These are phyloP conservation scores for Calyptommatus sinebrachiatus DNA, from an alignment of 2,113 vertebrate genomes.

Conservation along the genomic window DNA sequence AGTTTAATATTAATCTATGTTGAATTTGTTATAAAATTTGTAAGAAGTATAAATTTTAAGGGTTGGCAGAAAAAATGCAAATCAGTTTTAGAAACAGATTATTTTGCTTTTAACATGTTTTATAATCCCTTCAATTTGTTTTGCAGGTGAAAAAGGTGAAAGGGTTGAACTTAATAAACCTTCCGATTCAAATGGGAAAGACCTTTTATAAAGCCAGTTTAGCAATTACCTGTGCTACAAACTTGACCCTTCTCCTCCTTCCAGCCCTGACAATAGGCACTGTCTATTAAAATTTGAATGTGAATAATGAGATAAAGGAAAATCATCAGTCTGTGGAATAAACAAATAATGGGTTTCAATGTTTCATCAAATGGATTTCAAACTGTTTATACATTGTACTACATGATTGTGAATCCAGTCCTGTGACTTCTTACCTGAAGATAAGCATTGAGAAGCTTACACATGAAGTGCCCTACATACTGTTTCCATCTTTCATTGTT, in stretches of 20 bases:
- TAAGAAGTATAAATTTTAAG: background rate
- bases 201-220: conserved; percentile 65
- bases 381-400: conserved; percentile 68
- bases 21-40: background rate
- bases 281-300: conserved; percentile 69
- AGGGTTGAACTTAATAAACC: conserved; percentile 92
- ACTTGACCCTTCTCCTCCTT: background rate
- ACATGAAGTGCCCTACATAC: conserved; percentile 74
- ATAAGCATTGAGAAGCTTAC: conserved; percentile 66
- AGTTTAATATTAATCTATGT: background rate
- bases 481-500: conserved; percentile 72
- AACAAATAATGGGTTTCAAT: conserved; percentile 57
- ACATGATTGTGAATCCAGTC: conserved; percentile 68
- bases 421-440: conserved; percentile 67
- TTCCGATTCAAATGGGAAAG: conserved; percentile 83
- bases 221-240: conserved; percentile 57
- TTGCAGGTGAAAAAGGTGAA: conserved; percentile 88
- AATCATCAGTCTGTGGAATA: conserved; percentile 61
- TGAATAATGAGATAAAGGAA: conserved; percentile 68
- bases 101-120: background rate
- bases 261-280: conserved; percentile 57
- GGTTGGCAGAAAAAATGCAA: background rate
- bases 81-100: background rate
- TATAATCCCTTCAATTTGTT: background rate
- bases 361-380: conserved; percentile 65